These are phyloP conservation scores for Stictonetta naevosa DNA, from an alignment of 2,113 vertebrate genomes.

Conservation along the genomic window DNA sequence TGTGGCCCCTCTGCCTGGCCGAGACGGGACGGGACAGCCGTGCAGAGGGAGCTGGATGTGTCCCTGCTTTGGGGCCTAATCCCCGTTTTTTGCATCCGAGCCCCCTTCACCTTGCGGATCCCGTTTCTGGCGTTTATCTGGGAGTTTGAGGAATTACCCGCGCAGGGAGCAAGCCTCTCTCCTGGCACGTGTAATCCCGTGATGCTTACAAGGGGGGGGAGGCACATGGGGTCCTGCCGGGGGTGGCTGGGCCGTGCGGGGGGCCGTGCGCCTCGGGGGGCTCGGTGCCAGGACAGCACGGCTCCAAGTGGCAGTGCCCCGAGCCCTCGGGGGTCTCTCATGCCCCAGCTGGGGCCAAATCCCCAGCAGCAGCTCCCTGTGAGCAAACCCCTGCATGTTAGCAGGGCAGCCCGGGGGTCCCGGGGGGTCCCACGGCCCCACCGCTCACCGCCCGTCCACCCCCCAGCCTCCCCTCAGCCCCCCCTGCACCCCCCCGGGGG, in stretches of 20 bases:
- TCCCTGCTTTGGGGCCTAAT: neutral
- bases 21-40: rapidly evolving
- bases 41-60: neutral
- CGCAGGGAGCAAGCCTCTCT: neutral
- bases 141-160: neutral
- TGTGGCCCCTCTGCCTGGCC: neutral
- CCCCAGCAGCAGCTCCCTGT: neutral
- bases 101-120: neutral
- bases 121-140: neutral
- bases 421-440: rapidly evolving
- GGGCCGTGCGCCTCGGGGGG: rapidly evolving
- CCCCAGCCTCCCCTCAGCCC: rapidly evolving
- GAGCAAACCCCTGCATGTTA: rapidly evolving
- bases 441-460: rapidly evolving
- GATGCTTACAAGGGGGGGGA: neutral
- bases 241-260: rapidly evolving
- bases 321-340: neutral
- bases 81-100: neutral
- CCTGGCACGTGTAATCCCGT: neutral
- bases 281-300: neutral
- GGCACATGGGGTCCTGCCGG: neutral
- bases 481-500: neutral
- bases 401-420: neutral
- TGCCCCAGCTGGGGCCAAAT: neutral
- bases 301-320: neutral